A percentile compares a stretch with the other conserved stretches of the same genome.
These are phyloP conservation scores for Notothenia rossii DNA, from an alignment of 2,113 vertebrate genomes.

Conservation along the genomic window DNA sequence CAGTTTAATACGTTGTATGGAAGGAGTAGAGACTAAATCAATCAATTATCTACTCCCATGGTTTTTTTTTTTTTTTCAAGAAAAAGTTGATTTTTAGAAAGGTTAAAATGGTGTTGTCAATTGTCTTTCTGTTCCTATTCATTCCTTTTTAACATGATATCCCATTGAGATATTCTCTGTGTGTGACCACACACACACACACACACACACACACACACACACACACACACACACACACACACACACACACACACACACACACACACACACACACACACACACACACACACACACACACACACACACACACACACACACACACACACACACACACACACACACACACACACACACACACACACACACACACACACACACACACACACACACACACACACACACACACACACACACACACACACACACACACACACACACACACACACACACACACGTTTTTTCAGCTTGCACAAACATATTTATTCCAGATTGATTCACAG, in stretches of 20 bases:
- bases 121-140: not conserved
- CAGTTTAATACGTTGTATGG: too few relatives aligned
- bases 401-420: not conserved
- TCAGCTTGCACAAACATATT: constrained; percentile 1
- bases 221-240: too few relatives aligned
- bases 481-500: not conserved
- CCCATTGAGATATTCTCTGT: not conserved
- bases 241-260: too few relatives aligned
- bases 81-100: not conserved
- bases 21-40: too few relatives aligned
- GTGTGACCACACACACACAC: not conserved
- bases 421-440: not conserved
- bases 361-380: not conserved
- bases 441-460: not conserved
- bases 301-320: not conserved
- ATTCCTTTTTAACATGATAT: not conserved
- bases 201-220: not conserved
- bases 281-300: not conserved
- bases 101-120: not conserved
- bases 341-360: not conserved
- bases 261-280: not conserved
- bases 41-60: too few relatives aligned
- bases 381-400: not conserved
- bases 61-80: not conserved
- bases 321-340: not conserved